A percentile compares a stretch with the other conserved stretches of the same genome.
Evolutionary conservation across 2,797 vertebrate genomes (phyloP).

Genomic region (Syncerus caffer): DNA sequence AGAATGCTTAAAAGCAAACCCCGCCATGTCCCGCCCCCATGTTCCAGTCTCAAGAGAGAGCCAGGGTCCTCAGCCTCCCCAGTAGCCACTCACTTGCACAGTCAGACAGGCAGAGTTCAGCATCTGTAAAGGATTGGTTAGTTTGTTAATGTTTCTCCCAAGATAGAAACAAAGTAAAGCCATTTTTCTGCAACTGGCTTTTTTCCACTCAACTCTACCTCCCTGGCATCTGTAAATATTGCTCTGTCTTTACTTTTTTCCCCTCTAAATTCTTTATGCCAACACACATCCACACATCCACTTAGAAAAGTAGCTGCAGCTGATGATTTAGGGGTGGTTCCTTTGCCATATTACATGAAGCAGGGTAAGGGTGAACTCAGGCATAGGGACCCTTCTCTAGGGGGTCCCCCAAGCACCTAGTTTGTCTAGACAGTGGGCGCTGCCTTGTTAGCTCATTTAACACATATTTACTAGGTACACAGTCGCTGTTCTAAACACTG

Average conservation of each 20-base stretch:
- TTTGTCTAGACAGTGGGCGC: neutral
- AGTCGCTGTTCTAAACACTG: neutral
- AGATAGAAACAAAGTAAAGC: neutral
- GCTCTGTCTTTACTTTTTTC: neutral
- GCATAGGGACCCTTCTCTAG: accelerated
- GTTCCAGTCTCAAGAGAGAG: neutral
- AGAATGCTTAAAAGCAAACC: too few species aligned
- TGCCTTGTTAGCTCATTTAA: neutral
- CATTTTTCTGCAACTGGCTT: neutral
- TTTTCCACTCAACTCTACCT: neutral
- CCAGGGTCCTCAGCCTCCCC: neutral
- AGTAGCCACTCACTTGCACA: neutral
- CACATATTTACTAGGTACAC: neutral
- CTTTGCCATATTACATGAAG: neutral
- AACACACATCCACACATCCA: neutral
- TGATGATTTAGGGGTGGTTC: neutral
- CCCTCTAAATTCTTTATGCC: neutral
- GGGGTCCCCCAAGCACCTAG: accelerated
- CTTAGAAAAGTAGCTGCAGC: neutral
- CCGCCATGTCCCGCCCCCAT: accelerated
- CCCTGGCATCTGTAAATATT: neutral
- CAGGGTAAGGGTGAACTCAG: too few species aligned
- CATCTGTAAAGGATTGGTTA: neutral
- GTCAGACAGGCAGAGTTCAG: neutral
- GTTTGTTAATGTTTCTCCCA: neutral